Conservation (phyloP, 64 coral and sea anemone genomes). For the Pocillopora damicornis region DNA sequence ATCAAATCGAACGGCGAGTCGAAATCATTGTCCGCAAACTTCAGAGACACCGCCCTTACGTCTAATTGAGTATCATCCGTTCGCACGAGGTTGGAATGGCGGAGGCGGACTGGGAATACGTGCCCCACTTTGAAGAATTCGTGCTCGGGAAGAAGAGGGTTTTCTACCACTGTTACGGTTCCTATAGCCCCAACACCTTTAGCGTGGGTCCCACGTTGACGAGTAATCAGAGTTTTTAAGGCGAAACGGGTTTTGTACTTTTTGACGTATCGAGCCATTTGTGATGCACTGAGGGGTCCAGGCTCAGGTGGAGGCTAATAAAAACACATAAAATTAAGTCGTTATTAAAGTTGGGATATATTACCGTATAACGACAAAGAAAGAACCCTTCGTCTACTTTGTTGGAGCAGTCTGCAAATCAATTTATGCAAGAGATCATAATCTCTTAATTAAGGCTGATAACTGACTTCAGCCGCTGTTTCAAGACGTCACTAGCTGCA, state of each 20-base stretch:
- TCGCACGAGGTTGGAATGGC: constrained; percentile 52
- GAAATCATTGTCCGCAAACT: constrained; percentile 76
- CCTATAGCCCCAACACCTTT: constrained; percentile 77
- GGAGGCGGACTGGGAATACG: constrained; percentile 71
- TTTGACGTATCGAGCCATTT: constrained; percentile 21
- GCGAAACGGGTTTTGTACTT: constrained; percentile 61
- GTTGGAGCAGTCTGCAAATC: too few species aligned
- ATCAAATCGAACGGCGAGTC: constrained; percentile 67
- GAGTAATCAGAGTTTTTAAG: constrained; percentile 28
- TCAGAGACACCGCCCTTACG: constrained; percentile 63
- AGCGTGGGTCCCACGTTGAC: constrained; percentile 73
- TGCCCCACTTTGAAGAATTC: constrained; percentile 64
- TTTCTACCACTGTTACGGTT: constrained; percentile 44
- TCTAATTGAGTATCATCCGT: constrained; percentile 67
- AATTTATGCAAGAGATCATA: too few species aligned
- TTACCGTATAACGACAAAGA: too few species aligned
- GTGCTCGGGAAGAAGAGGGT: constrained; percentile 65
- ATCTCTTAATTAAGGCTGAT: too few species aligned
- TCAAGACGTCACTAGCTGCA: too few species aligned
- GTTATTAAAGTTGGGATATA: background rate
- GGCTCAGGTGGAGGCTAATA: constrained; percentile 35
- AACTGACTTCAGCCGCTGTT: too few species aligned
- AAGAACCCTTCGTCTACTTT: too few species aligned
- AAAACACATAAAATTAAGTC: background rate
- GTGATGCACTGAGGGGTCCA: constrained; percentile 31